Conservation (phyloP, 2,888 invertebrate species). For the Caradrina clavipalpis region DNA sequence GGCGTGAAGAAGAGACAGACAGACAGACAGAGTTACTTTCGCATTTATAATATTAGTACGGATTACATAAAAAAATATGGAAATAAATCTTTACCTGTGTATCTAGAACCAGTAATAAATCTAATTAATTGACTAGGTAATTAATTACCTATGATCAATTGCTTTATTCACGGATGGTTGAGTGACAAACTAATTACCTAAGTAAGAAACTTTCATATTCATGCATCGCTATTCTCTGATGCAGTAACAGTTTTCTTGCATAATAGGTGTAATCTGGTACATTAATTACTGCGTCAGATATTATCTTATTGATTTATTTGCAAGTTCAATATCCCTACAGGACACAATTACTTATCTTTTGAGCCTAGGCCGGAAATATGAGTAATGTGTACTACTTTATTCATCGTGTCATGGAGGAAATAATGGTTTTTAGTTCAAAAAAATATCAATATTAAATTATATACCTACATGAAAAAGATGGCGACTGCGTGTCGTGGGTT, state of each 20-base stretch:
- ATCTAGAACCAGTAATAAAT: neutral
- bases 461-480: too few relatives aligned
- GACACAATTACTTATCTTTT: neutral
- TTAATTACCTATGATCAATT: conserved; percentile 31
- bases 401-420: too few relatives aligned
- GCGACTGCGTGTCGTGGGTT: too few relatives aligned
- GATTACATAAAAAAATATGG: too few relatives aligned
- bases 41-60: too few relatives aligned
- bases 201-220: conserved; percentile 38
- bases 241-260: conserved; percentile 10
- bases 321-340: conserved; percentile 55
- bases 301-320: conserved; percentile 45
- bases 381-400: neutral
- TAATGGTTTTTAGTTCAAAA: too few relatives aligned
- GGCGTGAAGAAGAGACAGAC: too few relatives aligned
- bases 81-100: neutral
- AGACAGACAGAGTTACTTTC: too few relatives aligned
- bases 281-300: neutral
- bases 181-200: neutral
- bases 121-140: neutral
- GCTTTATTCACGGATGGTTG: conserved; percentile 34
- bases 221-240: conserved; percentile 15
- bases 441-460: too few relatives aligned
- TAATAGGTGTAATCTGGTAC: neutral
- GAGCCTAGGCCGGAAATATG: too few relatives aligned